These are phyloP conservation scores for Ditula angustiorana DNA, from an alignment of 2,888 invertebrate genomes.

Conservation along the genomic window DNA sequence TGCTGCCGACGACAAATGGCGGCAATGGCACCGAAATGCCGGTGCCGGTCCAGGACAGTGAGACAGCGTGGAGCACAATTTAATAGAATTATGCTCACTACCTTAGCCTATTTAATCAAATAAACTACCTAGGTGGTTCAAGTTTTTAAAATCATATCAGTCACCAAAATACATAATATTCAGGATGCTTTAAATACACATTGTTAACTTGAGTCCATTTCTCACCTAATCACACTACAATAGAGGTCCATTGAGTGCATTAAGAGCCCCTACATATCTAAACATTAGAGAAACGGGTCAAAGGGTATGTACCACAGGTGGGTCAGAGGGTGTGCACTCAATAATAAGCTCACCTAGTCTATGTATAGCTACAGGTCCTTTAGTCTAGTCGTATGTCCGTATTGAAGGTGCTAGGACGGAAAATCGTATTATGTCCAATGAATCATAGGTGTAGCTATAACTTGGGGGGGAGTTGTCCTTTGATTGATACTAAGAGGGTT, in stretches of 20 bases:
- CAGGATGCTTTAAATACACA: too few species aligned
- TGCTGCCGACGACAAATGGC: too few species aligned
- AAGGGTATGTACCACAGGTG: conserved; percentile 61
- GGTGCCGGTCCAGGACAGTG: too few species aligned
- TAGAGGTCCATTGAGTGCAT: not conserved
- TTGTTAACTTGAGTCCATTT: too few species aligned
- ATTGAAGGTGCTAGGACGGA: conserved; percentile 61
- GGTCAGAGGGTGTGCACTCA: conserved; percentile 68
- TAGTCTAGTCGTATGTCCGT: conserved; percentile 15
- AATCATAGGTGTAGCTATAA: conserved; percentile 47
- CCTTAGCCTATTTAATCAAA: too few species aligned
- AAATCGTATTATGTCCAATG: conserved; percentile 65
- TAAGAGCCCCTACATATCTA: conserved; percentile 14
- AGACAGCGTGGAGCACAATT: too few species aligned
- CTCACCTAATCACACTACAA: not conserved
- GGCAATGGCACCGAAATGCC: too few species aligned
- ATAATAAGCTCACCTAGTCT: conserved; percentile 48
- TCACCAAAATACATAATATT: not conserved
- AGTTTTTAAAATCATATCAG: not conserved
- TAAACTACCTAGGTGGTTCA: not conserved
- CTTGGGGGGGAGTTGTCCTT: conserved; percentile 41
- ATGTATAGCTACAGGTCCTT: conserved; percentile 49
- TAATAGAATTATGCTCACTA: too few species aligned
- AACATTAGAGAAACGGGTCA: conserved; percentile 59
- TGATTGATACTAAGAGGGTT: conserved; percentile 22